Base-by-base conservation (phyloP, 2,888 invertebrate genomes). In the Pedicia rivosa region DNA sequence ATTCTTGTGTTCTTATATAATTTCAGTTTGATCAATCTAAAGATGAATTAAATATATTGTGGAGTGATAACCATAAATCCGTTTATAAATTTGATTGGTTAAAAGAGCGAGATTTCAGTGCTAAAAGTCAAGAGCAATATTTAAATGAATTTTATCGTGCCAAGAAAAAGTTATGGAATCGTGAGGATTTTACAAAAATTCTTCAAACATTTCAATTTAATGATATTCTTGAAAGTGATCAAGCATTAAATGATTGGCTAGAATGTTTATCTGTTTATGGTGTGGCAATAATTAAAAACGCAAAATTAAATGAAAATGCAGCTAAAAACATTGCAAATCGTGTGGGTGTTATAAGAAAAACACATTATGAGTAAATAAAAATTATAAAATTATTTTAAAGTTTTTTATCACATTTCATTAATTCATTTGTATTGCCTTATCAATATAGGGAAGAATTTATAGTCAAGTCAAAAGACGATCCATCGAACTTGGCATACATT, bases 401-500 rank as follows among this genome's bases (percentile, higher is more conserved):
- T 26, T 24, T 33, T 16, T 27, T 25, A 9, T 14, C 34, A 13
- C 9, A 13, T 13, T n/a, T n/a, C n/a, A n/a, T n/a, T n/a, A n/a
- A n/a, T n/a, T n/a, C n/a, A n/a, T n/a, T n/a, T n/a, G n/a, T n/a
- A n/a, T n/a, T 32, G 31, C 12, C 10, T 10, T 36, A 32, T 15
- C 9, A 30, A 50, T 48, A 24, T 42, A 71, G 71, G 2, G 67
- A 72, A 40, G 73, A 75, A 49, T 78, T 74, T 50, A 54, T 67
- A 9, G 78, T 81, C 0, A 68, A 70, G 49, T 68, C 70, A 27
- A 78, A 79, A 40, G 60, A 67, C 4, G 73, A 72, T 28, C 77
- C 82, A 2, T 74, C 71, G 45, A 82, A 83, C 51, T 72, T 78
- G 31, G 81, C 82, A 1, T 82, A 82, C 49, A 63, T 78, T 22